Conservation (phyloP, 23 tunicate genomes). For the Ascidia mentula region DNA sequence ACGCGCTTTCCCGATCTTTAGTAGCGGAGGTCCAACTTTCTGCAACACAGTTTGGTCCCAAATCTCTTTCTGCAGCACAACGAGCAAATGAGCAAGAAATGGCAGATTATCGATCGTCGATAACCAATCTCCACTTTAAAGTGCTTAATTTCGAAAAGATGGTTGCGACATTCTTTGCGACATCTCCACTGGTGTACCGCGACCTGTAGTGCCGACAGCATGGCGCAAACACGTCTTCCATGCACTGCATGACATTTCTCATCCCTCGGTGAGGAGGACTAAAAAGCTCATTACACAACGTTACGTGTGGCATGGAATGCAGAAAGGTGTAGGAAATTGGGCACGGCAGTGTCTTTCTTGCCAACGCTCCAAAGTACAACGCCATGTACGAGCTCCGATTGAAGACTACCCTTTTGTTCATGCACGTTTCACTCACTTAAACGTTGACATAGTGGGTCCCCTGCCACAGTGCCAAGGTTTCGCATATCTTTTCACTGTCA, state of each 20-base stretch:
- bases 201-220: not conserved
- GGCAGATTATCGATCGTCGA: not conserved
- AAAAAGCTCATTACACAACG: not conserved
- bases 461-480: not conserved
- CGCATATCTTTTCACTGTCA: not conserved
- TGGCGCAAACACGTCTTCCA: not conserved
- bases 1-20: not conserved
- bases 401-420: not conserved
- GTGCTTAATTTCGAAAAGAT: no score
- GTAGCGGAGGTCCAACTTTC: not conserved
- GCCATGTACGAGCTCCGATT: not conserved
- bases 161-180: no score
- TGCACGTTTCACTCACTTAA: not conserved
- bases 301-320: slow-evolving; percentile 15
- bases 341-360: slow-evolving; percentile 1
- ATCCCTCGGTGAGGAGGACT: not conserved
- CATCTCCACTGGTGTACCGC: not conserved
- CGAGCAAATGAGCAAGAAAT: not conserved
- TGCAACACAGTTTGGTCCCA: not conserved
- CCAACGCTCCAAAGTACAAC: not conserved
- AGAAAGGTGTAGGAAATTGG: slow-evolving; percentile 1
- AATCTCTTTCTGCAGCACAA: not conserved
- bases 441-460: slow-evolving; percentile 1
- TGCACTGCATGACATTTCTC: slow-evolving; percentile 1
- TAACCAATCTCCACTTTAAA: not conserved